phyloP scores from a whole-genome alignment of 2,113 vertebrate genomes.

The Phycodurus eques region DNA sequence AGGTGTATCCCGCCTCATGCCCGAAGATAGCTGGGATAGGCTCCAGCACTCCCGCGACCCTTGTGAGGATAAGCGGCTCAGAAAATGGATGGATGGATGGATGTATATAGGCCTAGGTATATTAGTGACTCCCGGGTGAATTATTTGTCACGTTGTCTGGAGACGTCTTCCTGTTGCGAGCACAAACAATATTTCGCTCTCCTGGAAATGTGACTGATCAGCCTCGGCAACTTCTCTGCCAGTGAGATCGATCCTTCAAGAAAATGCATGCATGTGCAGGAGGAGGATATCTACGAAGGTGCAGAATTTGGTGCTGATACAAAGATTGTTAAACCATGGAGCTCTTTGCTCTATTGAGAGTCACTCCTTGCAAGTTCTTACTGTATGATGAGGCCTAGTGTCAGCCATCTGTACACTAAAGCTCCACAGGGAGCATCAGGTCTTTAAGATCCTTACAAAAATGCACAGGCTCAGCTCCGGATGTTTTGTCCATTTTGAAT shows the following conservation, averaged over 20 bases:
- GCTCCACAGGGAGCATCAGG: conserved; percentile 25
- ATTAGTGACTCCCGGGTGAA: no score
- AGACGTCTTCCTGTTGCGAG: no score
- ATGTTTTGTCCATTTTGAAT: conserved; percentile 32
- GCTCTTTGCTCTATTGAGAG: background rate
- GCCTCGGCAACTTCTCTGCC: no score
- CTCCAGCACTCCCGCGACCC: no score
- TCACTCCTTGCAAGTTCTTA: conserved; percentile 3
- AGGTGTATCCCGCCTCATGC: no score
- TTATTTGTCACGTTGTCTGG: no score
- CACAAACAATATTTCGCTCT: no score
- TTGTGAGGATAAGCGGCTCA: no score
- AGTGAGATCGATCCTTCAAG: background rate
- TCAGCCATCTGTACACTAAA: conserved; percentile 37
- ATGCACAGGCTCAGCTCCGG: conserved; percentile 20
- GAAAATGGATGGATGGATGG: no score
- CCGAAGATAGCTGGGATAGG: no score
- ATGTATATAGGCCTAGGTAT: no score
- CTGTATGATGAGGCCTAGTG: conserved; percentile 20
- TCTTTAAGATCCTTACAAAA: conserved; percentile 21
- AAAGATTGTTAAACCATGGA: background rate
- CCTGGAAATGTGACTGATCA: no score
- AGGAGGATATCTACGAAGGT: background rate
- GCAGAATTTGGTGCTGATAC: background rate
- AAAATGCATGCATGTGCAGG: background rate